Base-by-base conservation (phyloP, 2,797 vertebrate genomes). In the Coregonus sp. region DNA sequence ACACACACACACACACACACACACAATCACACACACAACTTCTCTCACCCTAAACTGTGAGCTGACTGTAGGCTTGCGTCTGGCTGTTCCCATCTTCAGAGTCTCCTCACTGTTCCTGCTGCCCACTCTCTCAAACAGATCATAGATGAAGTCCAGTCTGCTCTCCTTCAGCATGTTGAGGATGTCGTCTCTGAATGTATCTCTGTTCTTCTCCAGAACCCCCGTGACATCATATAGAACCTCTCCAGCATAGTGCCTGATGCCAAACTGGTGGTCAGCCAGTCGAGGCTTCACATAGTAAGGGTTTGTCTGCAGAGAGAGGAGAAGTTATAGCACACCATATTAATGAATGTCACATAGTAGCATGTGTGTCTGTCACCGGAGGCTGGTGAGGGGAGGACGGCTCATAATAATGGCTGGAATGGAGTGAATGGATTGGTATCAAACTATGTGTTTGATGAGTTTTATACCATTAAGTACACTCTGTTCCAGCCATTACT, bases 131-230 rank as follows among this genome's bases (percentile, higher is more conserved):
- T 98, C 97, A 89, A 98, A 98, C 84, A 98, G 89, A 86, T 98
- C 97, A 63, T 98, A 98, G 90, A 98, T 98, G 89, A 98, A 98
- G 89, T 98, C 97, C 91, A 96, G 86, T 82, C 96, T 96, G 95
- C 97, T 98, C 86, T 98, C 96, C 78, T 96, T 96, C 51, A 97
- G 90, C 95, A 98, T 95, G 90, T 97, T 97, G 33, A 98, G 89
- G 88, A 97, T 95, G 82, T 97, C 97, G 70, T 98, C 97, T 82
- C 96, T 94, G 89, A 98, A 98, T 0, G 97, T 98, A 87, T 98
- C 96, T 88, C 97, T 94, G 92, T 98, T 98, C 90, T 97, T 98
- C 89, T 97, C 96, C 89, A 98, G 88, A 81, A 97, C 95, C 15
- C 96, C 97, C 84, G 90, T 91, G 33, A 93, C 95, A 50, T 97